phyloP scores from a whole-genome alignment of 2,113 vertebrate species.

The Suncus etruscus region DNA sequence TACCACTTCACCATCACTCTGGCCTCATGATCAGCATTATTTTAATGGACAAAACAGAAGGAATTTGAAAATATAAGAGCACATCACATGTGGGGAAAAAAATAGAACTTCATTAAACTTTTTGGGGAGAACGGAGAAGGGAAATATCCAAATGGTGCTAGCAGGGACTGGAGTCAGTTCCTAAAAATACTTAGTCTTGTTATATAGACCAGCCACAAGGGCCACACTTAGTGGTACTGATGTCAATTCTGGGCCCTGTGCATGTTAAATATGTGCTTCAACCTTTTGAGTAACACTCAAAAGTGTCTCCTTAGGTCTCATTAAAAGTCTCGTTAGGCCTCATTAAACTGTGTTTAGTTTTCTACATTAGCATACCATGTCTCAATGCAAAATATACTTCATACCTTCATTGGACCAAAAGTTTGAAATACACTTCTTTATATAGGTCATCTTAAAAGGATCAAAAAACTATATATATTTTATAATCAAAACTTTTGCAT shows the following conservation, averaged over 20 bases:
- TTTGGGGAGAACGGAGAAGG: background rate
- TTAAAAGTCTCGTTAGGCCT: background rate
- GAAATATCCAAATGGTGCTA: too few relatives aligned
- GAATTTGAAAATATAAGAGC: conserved; percentile 21
- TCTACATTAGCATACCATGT: background rate
- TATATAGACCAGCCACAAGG: too few relatives aligned
- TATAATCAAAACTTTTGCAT: background rate
- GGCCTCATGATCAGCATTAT: background rate
- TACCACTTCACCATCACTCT: too few relatives aligned
- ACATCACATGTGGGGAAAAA: conserved; percentile 14
- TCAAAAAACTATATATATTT: conserved; percentile 49
- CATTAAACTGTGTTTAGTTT: background rate
- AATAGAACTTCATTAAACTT: conserved; percentile 44
- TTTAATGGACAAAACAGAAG: conserved; percentile 51
- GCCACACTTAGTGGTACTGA: too few relatives aligned
- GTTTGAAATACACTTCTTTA: conserved; percentile 19
- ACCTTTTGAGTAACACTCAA: background rate
- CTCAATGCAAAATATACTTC: conserved; percentile 51
- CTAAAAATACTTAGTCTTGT: too few relatives aligned
- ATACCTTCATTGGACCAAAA: conserved; percentile 16
- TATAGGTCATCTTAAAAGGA: background rate
- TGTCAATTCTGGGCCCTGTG: background rate
- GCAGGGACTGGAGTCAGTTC: too few relatives aligned
- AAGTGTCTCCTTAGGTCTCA: background rate
- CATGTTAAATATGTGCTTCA: background rate